Percentiles rank a stretch among this genome's conserved stretches.
Evolutionary conservation across 2,113 vertebrate genomes (phyloP).

Genomic region (Pantherophis guttatus): DNA sequence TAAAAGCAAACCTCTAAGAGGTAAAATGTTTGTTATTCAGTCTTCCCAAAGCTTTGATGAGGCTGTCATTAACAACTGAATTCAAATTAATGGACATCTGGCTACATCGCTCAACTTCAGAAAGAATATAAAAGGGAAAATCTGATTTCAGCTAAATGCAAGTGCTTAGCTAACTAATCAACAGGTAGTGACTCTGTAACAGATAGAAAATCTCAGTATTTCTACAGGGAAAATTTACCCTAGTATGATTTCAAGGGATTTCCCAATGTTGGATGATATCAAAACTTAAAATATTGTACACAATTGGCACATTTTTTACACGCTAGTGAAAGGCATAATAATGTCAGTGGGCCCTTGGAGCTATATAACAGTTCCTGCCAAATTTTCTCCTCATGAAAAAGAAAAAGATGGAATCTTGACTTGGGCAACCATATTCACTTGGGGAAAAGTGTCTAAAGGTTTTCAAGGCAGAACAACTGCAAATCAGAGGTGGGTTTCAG

Average conservation of each 20-base stretch:
- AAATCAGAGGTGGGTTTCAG: too few species aligned
- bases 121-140: not conserved
- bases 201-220: not conserved
- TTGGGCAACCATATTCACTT: not conserved
- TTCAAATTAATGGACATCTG: not conserved
- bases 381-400: not conserved
- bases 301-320: not conserved
- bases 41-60: not conserved
- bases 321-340: not conserved
- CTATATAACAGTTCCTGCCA: not conserved
- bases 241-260: not conserved
- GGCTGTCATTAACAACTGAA: not conserved
- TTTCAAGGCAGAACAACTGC: not conserved
- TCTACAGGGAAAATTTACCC: not conserved
- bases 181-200: not conserved
- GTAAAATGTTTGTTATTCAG: not conserved
- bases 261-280: not conserved
- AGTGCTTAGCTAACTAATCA: not conserved
- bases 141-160: not conserved
- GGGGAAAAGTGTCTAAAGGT: not conserved
- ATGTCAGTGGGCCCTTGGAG: not conserved
- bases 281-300: not conserved
- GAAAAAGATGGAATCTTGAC: not conserved
- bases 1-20: not conserved
- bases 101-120: not conserved